phyloP scores from a whole-genome alignment of 2,113 vertebrate genomes.

The Thalassarche chlororhynchos region DNA sequence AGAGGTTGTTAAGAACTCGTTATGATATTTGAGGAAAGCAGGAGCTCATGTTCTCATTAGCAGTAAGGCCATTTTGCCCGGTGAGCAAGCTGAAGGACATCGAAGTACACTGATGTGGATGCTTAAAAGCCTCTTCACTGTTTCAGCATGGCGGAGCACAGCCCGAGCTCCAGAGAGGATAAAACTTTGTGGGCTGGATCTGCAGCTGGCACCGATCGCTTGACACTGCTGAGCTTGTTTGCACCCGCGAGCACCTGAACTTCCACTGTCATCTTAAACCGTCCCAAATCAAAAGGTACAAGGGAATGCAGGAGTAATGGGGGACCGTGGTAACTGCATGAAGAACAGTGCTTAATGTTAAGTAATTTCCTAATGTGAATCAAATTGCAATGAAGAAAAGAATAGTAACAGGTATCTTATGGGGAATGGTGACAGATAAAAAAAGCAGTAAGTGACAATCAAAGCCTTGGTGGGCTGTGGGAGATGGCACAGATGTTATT shows the following conservation, averaged over 20 bases:
- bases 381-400: background rate
- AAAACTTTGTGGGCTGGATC: background rate
- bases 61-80: background rate
- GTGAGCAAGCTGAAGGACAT: background rate
- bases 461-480: background rate
- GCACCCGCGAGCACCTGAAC: rapidly evolving
- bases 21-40: background rate
- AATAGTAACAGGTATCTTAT: background rate
- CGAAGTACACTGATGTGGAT: background rate
- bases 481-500: no score
- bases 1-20: background rate
- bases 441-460: background rate
- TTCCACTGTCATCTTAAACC: background rate
- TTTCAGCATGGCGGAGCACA: rapidly evolving
- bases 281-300: background rate
- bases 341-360: background rate
- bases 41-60: background rate
- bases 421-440: background rate
- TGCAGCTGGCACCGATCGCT: rapidly evolving
- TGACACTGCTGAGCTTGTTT: rapidly evolving
- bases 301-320: background rate
- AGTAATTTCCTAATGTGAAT: background rate
- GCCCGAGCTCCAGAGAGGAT: background rate
- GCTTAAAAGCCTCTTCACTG: background rate
- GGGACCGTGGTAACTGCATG: rapidly evolving